phyloP scores from a whole-genome alignment of 2,113 vertebrate species.

The Lutjanus erythropterus region DNA sequence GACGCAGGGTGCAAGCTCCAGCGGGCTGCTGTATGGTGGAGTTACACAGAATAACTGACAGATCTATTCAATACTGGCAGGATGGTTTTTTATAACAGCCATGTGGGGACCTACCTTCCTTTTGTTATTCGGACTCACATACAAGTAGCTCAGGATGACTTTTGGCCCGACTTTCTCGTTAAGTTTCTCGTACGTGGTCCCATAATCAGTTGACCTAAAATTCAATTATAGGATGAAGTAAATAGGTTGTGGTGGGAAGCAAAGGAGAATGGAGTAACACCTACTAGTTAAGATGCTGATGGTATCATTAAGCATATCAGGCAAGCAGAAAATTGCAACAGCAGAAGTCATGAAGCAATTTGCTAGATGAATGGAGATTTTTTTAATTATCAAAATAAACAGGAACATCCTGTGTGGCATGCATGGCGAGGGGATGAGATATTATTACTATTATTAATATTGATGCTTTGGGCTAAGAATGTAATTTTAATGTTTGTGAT shows the following conservation, averaged over 20 bases:
- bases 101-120: conserved; percentile 88
- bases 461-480: conserved; percentile 25
- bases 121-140: conserved; percentile 96
- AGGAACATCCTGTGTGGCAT: conserved; percentile 53
- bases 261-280: conserved; percentile 48
- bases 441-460: conserved; percentile 18
- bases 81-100: not conserved
- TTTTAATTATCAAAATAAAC: conserved; percentile 73
- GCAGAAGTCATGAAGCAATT: conserved; percentile 76
- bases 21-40: conserved; percentile 33
- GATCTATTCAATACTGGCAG: conserved; percentile 10
- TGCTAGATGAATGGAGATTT: conserved; percentile 71
- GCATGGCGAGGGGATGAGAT: not conserved
- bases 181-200: conserved; percentile 94
- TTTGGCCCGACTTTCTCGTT: conserved; percentile 95
- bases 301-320: conserved; percentile 73
- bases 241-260: conserved; percentile 43
- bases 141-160: conserved; percentile 94
- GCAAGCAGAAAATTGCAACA: conserved; percentile 80
- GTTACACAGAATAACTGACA: conserved; percentile 19
- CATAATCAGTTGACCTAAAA: conserved; percentile 96
- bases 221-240: conserved; percentile 84
- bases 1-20: conserved; percentile 13
- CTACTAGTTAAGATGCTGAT: conserved; percentile 70
- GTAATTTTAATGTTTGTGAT: conserved; percentile 7